Conservation (phyloP, 2,113 vertebrate genomes). For the Phylloscopus trochiloides region DNA sequence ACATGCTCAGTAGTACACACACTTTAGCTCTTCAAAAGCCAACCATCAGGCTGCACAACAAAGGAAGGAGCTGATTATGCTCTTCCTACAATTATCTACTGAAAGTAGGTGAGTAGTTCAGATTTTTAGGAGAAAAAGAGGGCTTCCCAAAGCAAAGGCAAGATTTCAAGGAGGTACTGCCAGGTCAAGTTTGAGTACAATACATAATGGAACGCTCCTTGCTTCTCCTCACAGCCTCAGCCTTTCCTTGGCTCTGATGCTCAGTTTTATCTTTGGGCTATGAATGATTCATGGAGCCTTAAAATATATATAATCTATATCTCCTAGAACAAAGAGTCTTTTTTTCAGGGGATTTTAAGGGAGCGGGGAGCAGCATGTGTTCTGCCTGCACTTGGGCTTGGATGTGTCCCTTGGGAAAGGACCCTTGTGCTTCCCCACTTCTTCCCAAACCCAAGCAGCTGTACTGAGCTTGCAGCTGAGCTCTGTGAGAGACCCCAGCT, state of each 20-base stretch:
- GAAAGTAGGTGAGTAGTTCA: neutral
- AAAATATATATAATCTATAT: constrained; percentile 68
- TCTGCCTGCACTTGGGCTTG: neutral
- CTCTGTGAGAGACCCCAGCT: neutral
- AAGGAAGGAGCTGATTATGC: neutral
- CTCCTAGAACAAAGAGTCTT: constrained; percentile 65
- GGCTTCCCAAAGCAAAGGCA: neutral
- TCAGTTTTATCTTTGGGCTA: constrained; percentile 56
- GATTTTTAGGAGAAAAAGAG: neutral
- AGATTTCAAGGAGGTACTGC: neutral
- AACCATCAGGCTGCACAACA: neutral
- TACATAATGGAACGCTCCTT: constrained; percentile 35
- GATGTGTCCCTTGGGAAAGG: constrained; percentile 14
- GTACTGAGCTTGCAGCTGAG: constrained; percentile 45
- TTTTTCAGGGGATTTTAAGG: constrained; percentile 38
- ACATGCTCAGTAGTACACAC: neutral
- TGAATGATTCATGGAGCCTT: constrained; percentile 73
- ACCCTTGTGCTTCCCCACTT: neutral
- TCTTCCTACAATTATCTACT: neutral
- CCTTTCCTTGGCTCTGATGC: constrained; percentile 22
- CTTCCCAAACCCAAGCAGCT: constrained; percentile 61
- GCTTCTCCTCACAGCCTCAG: neutral
- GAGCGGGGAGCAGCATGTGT: neutral
- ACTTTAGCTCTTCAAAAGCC: neutral
- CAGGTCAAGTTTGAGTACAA: constrained; percentile 20